Evolutionary conservation across 2,113 vertebrate genomes (phyloP), one percentile per base, ranked within the genome.

Genomic region (Mesitornis unicolor): DNA sequence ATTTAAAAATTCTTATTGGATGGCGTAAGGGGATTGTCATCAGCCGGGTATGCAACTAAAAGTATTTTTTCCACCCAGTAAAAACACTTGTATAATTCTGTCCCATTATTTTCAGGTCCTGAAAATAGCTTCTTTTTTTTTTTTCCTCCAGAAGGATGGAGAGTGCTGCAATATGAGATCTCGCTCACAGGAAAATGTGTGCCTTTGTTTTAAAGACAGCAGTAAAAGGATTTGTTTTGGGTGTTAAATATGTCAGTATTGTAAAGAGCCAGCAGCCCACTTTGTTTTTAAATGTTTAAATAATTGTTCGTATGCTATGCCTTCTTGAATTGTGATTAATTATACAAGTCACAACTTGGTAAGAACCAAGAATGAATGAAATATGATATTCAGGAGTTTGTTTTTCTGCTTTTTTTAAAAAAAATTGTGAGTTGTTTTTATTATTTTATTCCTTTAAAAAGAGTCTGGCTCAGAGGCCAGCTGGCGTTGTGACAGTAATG

Each of bases 201-300:
- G 47, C 31, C 48, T 95, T 96, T 95, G 85, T 94, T 93, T 95
- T 91, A 91, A 89, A 90, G 77, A 77, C 87, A 87, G 54, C 87
- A 65, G 43, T 95, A 93, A 84, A 94, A 94, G 50, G 87, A 94
- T 96, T 96, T 93, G 70, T 26, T 96, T 92, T 93, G 69, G 65
- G n/a, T 92, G 68, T 88, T 96, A 95, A 96, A 87, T 93, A 85
- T 88, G 76, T 91, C 88, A 91, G 36, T 71, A 69, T 59, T 94
- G 56, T 93, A 84, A 91, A 94, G 42, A 96, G 60, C 68, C 68
- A 80, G 89, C 80, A 89, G 60, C 80, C 56, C 63, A 86, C 88
- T 90, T 93, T 84, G 57, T 76, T 94, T 92, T 92, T 84, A 84
- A 79, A 83, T 77, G 78, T 90, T 96, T 90, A 75, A 96, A 87